These are phyloP conservation scores for Rhinogobius similis DNA, from an alignment of 2,113 vertebrate genomes.

Conservation along the genomic window DNA sequence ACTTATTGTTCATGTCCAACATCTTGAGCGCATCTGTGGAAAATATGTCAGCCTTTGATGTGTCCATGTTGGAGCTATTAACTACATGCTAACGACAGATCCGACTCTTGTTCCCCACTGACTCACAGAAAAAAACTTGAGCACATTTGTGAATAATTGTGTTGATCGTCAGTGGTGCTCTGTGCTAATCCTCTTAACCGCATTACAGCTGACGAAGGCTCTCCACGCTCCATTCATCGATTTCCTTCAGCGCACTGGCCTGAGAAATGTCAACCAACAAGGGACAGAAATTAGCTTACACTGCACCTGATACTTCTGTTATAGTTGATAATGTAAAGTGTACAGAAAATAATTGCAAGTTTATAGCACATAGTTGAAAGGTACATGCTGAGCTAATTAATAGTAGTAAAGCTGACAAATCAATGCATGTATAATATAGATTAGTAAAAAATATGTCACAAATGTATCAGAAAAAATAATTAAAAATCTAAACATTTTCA, in stretches of 20 bases:
- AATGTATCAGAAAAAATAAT: no score
- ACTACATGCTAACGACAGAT: slow-evolving; percentile 22
- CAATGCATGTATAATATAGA: no score
- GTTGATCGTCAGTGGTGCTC: background rate
- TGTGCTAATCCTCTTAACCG: slow-evolving; percentile 20
- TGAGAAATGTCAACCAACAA: background rate
- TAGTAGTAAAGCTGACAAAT: no score
- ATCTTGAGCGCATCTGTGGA: slow-evolving; percentile 21
- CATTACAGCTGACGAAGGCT: slow-evolving; percentile 15
- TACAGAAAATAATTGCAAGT: background rate
- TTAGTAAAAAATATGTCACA: no score
- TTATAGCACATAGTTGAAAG: background rate
- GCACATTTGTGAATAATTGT: background rate
- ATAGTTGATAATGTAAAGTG: background rate
- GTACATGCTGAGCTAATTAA: no score
- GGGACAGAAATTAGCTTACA: background rate
- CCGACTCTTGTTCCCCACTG: background rate
- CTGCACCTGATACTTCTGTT: background rate
- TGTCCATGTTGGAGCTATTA: slow-evolving; percentile 26
- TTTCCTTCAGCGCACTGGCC: background rate
- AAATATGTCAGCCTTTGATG: slow-evolving; percentile 21
- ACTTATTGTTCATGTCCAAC: slow-evolving; percentile 1
- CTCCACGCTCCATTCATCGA: background rate
- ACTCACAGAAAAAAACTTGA: background rate
- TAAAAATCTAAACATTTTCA: no score